These are phyloP conservation scores for Lydus trimaculatus DNA, from an alignment of 2,888 invertebrate genomes.

Conservation along the genomic window DNA sequence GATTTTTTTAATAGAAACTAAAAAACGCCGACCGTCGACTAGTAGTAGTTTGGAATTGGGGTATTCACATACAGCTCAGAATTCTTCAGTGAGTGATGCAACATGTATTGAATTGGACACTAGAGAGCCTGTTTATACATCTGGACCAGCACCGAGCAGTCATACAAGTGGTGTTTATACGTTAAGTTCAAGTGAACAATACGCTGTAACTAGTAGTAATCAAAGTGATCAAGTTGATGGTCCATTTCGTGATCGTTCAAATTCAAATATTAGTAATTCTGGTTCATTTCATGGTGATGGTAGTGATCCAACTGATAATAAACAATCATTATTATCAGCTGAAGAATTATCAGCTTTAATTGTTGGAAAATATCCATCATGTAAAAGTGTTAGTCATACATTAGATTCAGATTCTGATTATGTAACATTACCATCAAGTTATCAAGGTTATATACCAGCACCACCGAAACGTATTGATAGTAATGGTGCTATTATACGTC, in stretches of 20 bases:
- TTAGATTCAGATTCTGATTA: slow-evolving; percentile 91
- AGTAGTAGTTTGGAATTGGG: slow-evolving; percentile 84
- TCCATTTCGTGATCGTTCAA: slow-evolving; percentile 71
- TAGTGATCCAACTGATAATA: slow-evolving; percentile 85
- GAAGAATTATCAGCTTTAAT: slow-evolving; percentile 85
- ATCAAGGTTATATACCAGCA: slow-evolving; percentile 66
- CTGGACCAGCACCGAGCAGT: slow-evolving; percentile 74
- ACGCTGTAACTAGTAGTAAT: slow-evolving; percentile 54
- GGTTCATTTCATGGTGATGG: slow-evolving; percentile 87
- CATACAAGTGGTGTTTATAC: slow-evolving; percentile 89
- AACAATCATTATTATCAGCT: slow-evolving; percentile 78
- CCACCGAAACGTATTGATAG: slow-evolving; percentile 76
- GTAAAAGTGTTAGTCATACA: slow-evolving; percentile 83
- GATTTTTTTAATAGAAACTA: slow-evolving; percentile 55
- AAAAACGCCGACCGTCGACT: slow-evolving; percentile 73
- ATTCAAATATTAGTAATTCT: slow-evolving; percentile 80
- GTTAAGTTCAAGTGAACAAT: slow-evolving; percentile 71
- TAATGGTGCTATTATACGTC: slow-evolving; percentile 59
- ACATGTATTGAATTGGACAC: slow-evolving; percentile 71
- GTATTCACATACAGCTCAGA: slow-evolving; percentile 87
- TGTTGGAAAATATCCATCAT: slow-evolving; percentile 80
- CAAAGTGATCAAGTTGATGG: slow-evolving; percentile 60
- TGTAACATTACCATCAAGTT: slow-evolving; percentile 73
- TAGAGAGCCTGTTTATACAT: slow-evolving; percentile 63
- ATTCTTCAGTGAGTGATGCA: slow-evolving; percentile 79